Conservation (phyloP, 1,140 invertebrate species). For the Leptestheria dahalacensis region DNA sequence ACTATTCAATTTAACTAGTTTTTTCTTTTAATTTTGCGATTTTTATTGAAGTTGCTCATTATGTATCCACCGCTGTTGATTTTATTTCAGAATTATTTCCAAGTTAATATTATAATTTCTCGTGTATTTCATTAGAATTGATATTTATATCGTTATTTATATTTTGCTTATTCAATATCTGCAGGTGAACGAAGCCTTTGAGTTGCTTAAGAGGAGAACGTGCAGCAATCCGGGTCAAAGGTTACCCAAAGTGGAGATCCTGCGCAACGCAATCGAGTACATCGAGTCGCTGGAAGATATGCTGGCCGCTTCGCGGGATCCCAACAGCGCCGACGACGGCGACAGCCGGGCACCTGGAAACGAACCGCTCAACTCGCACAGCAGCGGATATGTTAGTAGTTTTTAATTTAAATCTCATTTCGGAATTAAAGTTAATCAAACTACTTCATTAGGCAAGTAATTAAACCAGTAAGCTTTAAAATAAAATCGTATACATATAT, state of each 20-base stretch:
- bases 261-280: conserved; percentile 93
- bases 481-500: too few relatives aligned
- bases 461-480: too few relatives aligned
- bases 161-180: conserved; percentile 2
- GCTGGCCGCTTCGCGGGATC: conserved; percentile 26
- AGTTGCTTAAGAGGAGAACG: conserved; percentile 77
- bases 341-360: background rate
- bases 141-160: background rate
- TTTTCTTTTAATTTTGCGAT: too few relatives aligned
- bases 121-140: too few relatives aligned
- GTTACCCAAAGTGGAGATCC: conserved; percentile 91
- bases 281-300: conserved; percentile 86
- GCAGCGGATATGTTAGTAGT: background rate
- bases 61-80: too few relatives aligned
- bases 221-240: conserved; percentile 88
- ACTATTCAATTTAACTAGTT: too few relatives aligned
- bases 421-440: too few relatives aligned
- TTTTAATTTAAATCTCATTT: too few relatives aligned
- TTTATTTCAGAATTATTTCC: too few relatives aligned
- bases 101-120: too few relatives aligned
- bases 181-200: conserved; percentile 95
- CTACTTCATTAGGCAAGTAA: too few relatives aligned
- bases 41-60: too few relatives aligned
- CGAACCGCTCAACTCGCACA: background rate
- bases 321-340: background rate